phyloP scores from a whole-genome alignment of 2,797 vertebrate genomes.

The Zenarchopterus dispar region DNA sequence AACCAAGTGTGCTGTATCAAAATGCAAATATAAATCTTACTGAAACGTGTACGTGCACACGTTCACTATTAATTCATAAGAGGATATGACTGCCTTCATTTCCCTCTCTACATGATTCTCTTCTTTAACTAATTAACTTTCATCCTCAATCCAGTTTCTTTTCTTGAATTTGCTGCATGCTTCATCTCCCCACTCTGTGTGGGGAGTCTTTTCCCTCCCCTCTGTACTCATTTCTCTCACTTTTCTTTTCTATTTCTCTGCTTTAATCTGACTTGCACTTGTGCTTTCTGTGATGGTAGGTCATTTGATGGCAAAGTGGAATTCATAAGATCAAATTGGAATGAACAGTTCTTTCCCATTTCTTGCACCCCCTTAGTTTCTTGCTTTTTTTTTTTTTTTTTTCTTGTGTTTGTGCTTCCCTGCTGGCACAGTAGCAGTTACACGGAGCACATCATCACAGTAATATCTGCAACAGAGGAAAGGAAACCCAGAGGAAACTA shows the following conservation, averaged over 20 bases:
- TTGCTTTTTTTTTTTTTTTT: neutral
- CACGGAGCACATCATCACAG: conserved; percentile 49
- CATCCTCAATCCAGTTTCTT: conserved; percentile 6
- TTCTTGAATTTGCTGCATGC: conserved; percentile 25
- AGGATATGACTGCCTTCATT: conserved; percentile 10
- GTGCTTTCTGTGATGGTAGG: neutral
- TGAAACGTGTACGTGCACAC: conserved; percentile 13
- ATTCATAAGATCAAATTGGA: conserved; percentile 26
- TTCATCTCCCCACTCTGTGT: conserved; percentile 43
- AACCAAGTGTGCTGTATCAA: neutral
- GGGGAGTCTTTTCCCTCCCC: conserved; percentile 6
- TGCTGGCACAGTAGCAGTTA: conserved; percentile 42
- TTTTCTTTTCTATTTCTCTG: conserved; percentile 16
- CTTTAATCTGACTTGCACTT: conserved; percentile 24
- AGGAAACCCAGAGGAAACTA: conserved; percentile 29
- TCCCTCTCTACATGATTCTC: conserved; percentile 10
- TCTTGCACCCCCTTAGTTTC: conserved; percentile 31
- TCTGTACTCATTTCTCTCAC: neutral
- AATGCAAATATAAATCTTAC: conserved; percentile 6
- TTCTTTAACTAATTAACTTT: conserved; percentile 31
- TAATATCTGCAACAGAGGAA: conserved; percentile 30
- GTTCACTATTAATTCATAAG: conserved; percentile 20
- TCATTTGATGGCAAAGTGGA: conserved; percentile 30
- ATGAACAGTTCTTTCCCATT: conserved; percentile 34
- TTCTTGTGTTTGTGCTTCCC: conserved; percentile 18